Evolutionary conservation across 2,113 vertebrate species (phyloP).

Genomic region (Heptranchias perlo): DNA sequence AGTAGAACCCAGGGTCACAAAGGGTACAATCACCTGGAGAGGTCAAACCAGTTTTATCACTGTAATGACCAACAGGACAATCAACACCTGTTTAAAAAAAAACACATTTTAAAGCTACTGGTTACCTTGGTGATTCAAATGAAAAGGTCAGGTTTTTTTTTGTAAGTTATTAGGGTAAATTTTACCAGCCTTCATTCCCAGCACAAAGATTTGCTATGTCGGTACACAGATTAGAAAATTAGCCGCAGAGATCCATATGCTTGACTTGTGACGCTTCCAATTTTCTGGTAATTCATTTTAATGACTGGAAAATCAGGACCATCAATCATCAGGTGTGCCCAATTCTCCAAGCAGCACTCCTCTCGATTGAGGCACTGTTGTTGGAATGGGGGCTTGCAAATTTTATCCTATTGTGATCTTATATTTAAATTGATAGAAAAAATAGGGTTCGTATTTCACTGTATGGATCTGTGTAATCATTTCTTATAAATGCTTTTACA

Average conservation of each 20-base stretch:
- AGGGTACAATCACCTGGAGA: conserved; percentile 54
- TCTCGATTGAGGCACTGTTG: neutral
- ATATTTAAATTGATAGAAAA: neutral
- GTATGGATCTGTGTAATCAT: neutral
- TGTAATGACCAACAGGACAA: conserved; percentile 67
- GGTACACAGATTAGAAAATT: neutral
- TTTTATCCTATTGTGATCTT: neutral
- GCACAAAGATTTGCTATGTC: neutral
- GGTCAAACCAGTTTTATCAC: conserved; percentile 58
- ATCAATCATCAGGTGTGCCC: neutral
- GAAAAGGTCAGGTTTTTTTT: neutral
- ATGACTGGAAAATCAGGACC: neutral
- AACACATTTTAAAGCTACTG: neutral
- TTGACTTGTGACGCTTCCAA: neutral
- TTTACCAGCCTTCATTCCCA: neutral
- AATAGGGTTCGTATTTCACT: neutral
- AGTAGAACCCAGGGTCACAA: conserved; percentile 60
- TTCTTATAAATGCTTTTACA: neutral
- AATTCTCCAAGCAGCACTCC: neutral
- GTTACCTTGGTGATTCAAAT: neutral
- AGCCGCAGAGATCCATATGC: neutral
- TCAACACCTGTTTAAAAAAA: neutral
- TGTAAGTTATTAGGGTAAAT: neutral
- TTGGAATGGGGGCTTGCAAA: neutral
- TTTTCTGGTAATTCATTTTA: neutral